Evolutionary conservation across 64 coral and sea anemone species (phyloP).

Genomic region (Stichodactyla mertensii): DNA sequence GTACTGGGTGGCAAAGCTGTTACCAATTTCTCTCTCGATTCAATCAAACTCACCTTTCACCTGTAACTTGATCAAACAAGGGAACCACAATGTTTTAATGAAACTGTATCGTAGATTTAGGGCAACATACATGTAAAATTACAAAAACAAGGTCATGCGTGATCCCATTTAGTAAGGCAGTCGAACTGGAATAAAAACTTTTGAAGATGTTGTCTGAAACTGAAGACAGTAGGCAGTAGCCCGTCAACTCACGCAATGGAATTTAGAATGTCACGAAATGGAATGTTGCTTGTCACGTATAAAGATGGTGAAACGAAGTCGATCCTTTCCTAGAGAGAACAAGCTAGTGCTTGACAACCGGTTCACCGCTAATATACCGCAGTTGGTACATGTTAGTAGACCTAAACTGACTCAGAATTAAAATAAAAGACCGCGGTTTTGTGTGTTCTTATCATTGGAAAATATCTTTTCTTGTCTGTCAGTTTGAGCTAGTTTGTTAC

Average conservation of each 20-base stretch:
- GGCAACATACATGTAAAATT: background rate
- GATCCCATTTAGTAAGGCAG: no score
- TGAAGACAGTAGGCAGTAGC: background rate
- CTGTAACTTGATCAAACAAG: conserved; percentile 9
- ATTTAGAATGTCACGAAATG: background rate
- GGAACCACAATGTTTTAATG: background rate
- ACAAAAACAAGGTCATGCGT: background rate
- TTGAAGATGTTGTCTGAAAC: background rate
- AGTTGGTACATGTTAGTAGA: background rate
- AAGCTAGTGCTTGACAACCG: background rate
- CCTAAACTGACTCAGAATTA: background rate
- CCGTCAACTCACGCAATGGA: background rate
- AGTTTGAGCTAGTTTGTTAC: no score
- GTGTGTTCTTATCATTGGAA: background rate
- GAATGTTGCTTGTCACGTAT: no score
- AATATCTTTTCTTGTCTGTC: no score
- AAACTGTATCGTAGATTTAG: background rate
- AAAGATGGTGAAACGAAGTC: background rate
- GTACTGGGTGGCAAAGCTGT: background rate
- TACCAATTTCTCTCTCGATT: background rate
- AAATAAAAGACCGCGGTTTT: background rate
- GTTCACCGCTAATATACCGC: background rate
- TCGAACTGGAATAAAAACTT: no score
- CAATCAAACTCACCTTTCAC: conserved; percentile 3
- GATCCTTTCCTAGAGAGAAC: background rate